These are phyloP conservation scores for Ceramica pisi DNA, from an alignment of 2,888 invertebrate genomes.

Conservation along the genomic window DNA sequence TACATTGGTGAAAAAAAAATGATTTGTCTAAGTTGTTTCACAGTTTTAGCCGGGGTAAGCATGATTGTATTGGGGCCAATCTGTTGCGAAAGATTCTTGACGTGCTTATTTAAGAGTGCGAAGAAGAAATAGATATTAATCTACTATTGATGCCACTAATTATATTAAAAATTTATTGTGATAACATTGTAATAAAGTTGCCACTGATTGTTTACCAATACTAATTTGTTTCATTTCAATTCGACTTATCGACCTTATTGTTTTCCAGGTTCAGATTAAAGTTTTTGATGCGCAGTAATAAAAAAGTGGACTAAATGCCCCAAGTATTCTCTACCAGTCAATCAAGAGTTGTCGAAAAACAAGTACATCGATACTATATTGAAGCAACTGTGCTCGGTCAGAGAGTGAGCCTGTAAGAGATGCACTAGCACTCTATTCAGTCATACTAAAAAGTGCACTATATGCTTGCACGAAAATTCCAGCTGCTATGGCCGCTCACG, in stretches of 20 bases:
- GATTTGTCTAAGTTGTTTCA: constrained; percentile 66
- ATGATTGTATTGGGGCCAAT: constrained; percentile 1
- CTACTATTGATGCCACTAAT: too few species aligned
- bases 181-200: not conserved
- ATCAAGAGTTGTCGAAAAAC: too few species aligned
- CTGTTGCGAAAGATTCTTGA: not conserved
- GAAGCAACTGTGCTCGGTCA: too few species aligned
- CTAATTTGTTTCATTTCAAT: not conserved
- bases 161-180: not conserved
- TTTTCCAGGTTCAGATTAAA: not conserved
- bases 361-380: too few species aligned
- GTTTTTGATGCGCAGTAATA: too few species aligned
- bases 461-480: too few species aligned
- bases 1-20: constrained; percentile 53
- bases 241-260: not conserved
- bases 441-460: too few species aligned
- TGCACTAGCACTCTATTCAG: too few species aligned
- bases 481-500: too few species aligned
- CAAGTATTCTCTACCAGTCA: too few species aligned
- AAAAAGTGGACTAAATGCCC: too few species aligned
- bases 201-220: not conserved
- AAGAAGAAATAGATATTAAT: not conserved
- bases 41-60: not conserved
- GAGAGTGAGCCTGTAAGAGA: too few species aligned
- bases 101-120: not conserved